Evolutionary conservation across 2,797 vertebrate genomes (phyloP).

Genomic region (Cyclura pinguis): DNA sequence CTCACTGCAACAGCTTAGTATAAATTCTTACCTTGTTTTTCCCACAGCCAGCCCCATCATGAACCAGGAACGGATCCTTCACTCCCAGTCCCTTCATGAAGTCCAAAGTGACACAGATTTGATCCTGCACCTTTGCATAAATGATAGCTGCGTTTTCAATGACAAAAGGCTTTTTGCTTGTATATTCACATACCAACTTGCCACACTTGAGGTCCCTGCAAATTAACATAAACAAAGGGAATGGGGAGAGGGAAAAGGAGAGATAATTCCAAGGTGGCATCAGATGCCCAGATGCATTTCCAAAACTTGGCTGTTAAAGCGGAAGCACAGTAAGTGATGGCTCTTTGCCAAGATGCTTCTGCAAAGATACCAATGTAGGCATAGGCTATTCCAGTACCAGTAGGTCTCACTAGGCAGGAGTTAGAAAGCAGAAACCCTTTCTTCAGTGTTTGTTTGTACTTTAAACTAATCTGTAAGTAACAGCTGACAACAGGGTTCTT

Average conservation of each 20-base stretch:
- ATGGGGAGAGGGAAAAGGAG: neutral
- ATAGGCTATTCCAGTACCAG: neutral
- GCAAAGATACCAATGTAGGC: neutral
- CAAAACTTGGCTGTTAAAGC: neutral
- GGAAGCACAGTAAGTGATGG: neutral
- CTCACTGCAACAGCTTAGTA: no score
- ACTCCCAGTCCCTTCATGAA: conserved; percentile 81
- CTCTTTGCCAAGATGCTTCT: neutral
- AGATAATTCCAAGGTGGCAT: neutral
- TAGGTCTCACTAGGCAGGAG: neutral
- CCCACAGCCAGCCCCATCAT: conserved; percentile 84
- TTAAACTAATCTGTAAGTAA: neutral
- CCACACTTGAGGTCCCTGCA: conserved; percentile 74
- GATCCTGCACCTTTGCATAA: conserved; percentile 74
- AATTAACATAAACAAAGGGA: neutral
- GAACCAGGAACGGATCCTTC: conserved; percentile 86
- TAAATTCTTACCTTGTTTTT: conserved; percentile 77
- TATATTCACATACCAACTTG: conserved; percentile 86
- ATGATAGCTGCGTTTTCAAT: conserved; percentile 82
- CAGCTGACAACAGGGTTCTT: neutral
- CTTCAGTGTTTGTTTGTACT: neutral
- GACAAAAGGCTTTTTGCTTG: conserved; percentile 73
- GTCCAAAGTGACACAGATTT: conserved; percentile 84
- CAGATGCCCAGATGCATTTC: no score
- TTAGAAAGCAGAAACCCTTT: neutral